Evolutionary conservation across 1,140 invertebrate genomes (phyloP).

Genomic region (Mamestra configurata): DNA sequence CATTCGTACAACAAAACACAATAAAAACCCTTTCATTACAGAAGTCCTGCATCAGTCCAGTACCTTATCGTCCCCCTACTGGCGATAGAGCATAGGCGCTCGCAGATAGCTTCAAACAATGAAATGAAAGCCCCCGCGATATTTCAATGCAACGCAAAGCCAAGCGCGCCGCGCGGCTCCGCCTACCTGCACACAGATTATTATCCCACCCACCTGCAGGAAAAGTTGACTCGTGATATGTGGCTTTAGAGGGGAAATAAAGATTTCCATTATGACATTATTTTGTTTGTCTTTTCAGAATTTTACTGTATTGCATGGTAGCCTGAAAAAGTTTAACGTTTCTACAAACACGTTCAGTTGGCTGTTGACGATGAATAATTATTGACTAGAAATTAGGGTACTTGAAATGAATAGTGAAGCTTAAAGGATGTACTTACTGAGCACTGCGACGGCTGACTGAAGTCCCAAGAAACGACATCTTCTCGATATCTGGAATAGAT

Average conservation of each 20-base stretch:
- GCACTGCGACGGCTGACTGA: too few species aligned
- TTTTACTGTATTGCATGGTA: background rate
- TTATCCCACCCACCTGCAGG: constrained; percentile 26
- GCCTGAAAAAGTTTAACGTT: too few species aligned
- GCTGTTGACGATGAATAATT: too few species aligned
- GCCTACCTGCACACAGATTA: constrained; percentile 43
- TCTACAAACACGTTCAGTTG: too few species aligned
- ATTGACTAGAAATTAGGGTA: too few species aligned
- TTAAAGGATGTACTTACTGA: too few species aligned
- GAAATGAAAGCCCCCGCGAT: constrained; percentile 73
- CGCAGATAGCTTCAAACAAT: constrained; percentile 76
- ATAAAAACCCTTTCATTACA: background rate
- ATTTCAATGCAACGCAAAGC: constrained; percentile 64
- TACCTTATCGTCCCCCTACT: constrained; percentile 53
- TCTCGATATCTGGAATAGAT: too few species aligned
- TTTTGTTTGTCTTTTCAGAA: background rate
- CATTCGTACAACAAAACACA: too few species aligned
- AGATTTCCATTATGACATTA: background rate
- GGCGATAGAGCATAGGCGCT: constrained; percentile 63
- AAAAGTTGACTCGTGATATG: background rate
- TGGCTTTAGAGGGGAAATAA: background rate
- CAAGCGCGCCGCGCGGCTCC: constrained; percentile 24
- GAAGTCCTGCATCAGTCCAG: background rate
- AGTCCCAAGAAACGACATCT: too few species aligned
- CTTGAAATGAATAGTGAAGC: too few species aligned